phyloP scores from a whole-genome alignment of 2,888 invertebrate species.

The Argynnis bischoffii region DNA sequence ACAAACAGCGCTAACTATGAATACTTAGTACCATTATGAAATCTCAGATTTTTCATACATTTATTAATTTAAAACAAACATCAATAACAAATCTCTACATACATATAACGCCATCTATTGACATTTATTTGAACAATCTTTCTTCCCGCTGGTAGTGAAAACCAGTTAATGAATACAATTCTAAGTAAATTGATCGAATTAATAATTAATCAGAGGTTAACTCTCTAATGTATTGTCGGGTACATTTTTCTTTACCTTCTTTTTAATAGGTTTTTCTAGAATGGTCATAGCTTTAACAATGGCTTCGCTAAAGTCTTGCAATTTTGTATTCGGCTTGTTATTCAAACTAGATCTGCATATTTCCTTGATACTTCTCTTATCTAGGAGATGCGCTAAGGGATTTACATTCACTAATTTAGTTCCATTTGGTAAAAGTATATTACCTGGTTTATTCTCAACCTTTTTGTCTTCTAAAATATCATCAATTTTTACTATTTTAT shows the following conservation, averaged over 20 bases:
- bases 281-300: slow-evolving; percentile 47
- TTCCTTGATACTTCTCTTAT: slow-evolving; percentile 49
- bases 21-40: too few species aligned
- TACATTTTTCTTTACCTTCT: background rate
- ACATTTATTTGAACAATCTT: too few species aligned
- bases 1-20: too few species aligned
- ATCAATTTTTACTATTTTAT: slow-evolving; percentile 66
- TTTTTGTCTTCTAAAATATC: slow-evolving; percentile 44
- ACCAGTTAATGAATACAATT: too few species aligned
- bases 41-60: too few species aligned
- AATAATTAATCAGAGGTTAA: background rate
- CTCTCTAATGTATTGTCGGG: background rate
- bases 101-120: too few species aligned
- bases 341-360: slow-evolving; percentile 30
- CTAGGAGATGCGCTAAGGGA: slow-evolving; percentile 66
- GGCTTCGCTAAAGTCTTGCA: slow-evolving; percentile 52
- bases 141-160: too few species aligned
- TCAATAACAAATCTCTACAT: too few species aligned
- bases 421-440: slow-evolving; percentile 56
- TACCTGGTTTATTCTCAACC: background rate
- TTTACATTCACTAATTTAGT: slow-evolving; percentile 63
- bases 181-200: too few species aligned
- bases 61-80: too few species aligned
- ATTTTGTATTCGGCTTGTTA: slow-evolving; percentile 46
- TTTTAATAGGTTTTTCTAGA: slow-evolving; percentile 17